Evolutionary conservation across 2,113 vertebrate species (phyloP).

Genomic region (Saccopteryx leptura): DNA sequence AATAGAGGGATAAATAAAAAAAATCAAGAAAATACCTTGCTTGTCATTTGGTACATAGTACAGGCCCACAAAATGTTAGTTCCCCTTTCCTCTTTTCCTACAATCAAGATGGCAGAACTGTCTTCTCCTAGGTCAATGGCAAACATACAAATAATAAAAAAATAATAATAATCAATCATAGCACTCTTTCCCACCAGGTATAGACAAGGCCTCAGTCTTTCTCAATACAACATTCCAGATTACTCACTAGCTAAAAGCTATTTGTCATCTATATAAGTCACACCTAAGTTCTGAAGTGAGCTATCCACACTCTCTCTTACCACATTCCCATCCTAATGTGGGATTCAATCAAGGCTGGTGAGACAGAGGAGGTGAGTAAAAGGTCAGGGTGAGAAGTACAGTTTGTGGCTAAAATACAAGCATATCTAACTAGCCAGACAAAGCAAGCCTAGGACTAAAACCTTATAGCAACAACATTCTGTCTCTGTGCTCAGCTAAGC

Average conservation of each 20-base stretch:
- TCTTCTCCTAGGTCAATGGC: slow-evolving; percentile 1
- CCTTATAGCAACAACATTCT: neutral
- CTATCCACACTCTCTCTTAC: neutral
- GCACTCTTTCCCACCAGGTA: neutral
- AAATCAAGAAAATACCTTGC: slow-evolving; percentile 31
- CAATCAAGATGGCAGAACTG: neutral
- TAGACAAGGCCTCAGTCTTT: neutral
- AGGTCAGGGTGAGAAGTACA: neutral
- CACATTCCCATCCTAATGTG: neutral
- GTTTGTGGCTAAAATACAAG: neutral
- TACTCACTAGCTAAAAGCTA: slow-evolving; percentile 29
- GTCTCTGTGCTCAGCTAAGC: slow-evolving; percentile 7
- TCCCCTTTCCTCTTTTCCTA: slow-evolving; percentile 51
- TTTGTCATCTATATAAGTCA: neutral
- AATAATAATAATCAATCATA: neutral
- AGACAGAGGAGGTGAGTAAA: neutral
- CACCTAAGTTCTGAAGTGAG: neutral
- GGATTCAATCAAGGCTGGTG: neutral
- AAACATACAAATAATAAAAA: slow-evolving; percentile 23
- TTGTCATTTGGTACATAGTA: slow-evolving; percentile 5
- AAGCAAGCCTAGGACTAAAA: neutral
- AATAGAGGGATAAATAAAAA: slow-evolving; percentile 31
- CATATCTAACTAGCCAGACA: neutral
- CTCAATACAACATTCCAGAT: slow-evolving; percentile 44
- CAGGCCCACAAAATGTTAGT: slow-evolving; percentile 26